phyloP scores from a whole-genome alignment of 2,113 vertebrate species.

The Otocyon megalotis region DNA sequence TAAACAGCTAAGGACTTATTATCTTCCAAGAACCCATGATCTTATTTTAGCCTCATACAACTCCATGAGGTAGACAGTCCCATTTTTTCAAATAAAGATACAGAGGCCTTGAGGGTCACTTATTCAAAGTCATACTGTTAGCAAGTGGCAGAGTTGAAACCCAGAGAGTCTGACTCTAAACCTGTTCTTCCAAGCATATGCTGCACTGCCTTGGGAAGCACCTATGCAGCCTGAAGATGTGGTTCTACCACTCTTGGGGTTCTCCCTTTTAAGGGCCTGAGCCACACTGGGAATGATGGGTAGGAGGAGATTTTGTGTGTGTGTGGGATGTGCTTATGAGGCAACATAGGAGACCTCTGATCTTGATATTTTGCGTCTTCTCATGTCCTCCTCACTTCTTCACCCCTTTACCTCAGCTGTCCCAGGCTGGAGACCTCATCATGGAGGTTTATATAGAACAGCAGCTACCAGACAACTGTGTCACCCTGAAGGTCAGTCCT shows the following conservation, averaged over 20 bases:
- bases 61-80: neutral
- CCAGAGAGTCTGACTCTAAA: neutral
- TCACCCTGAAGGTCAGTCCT: slow-evolving; percentile 95
- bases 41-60: slow-evolving; percentile 10
- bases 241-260: neutral
- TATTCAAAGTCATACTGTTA: neutral
- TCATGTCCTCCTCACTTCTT: slow-evolving; percentile 2
- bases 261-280: neutral
- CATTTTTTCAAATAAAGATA: slow-evolving; percentile 44
- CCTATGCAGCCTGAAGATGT: neutral
- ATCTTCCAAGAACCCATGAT: neutral
- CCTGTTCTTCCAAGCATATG: neutral
- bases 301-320: neutral
- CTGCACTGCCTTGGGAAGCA: neutral
- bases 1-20: neutral
- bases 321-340: neutral
- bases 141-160: neutral
- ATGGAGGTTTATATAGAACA: slow-evolving; percentile 97
- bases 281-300: neutral
- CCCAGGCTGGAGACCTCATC: slow-evolving; percentile 98
- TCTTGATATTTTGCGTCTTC: neutral
- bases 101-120: neutral
- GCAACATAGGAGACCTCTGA: neutral
- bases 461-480: slow-evolving; percentile 95
- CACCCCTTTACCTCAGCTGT: slow-evolving; percentile 88